A percentile compares a stretch with the other conserved stretches of the same genome.
Evolutionary conservation across 1,140 invertebrate species (phyloP).

Genomic region (Caenorhabditis latens): DNA sequence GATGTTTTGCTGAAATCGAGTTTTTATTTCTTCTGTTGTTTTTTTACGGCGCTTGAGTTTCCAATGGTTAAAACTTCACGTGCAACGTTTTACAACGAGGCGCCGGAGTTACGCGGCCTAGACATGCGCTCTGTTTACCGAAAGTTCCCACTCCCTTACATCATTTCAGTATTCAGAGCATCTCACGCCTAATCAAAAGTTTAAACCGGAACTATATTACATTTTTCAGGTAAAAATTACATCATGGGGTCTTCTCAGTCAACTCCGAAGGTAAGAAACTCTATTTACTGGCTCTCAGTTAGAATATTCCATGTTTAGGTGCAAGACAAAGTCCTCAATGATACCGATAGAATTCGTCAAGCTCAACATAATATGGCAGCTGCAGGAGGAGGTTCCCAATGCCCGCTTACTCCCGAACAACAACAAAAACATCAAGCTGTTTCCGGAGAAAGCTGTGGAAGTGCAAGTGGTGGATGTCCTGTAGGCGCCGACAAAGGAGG

Average conservation of each 20-base stretch:
- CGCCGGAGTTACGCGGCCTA: conserved; percentile 22
- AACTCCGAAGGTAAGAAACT: neutral
- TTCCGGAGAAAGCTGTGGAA: conserved; percentile 20
- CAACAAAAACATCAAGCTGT: conserved; percentile 12
- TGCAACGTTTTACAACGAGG: neutral
- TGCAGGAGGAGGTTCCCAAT: conserved; percentile 18
- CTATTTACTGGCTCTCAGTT: neutral
- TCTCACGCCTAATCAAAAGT: neutral
- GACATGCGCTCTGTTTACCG: neutral
- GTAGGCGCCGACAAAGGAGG: conserved; percentile 57
- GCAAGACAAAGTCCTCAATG: neutral
- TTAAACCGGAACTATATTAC: neutral
- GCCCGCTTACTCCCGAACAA: conserved; percentile 21
- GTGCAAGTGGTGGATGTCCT: conserved; percentile 59
- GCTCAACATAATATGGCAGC: conserved; percentile 36
- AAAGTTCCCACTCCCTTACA: neutral
- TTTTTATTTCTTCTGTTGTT: too few species aligned
- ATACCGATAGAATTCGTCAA: conserved; percentile 18
- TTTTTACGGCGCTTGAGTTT: too few species aligned
- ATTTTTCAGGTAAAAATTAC: conserved; percentile 44
- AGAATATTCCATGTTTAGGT: neutral
- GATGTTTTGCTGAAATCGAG: too few species aligned
- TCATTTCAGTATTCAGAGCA: conserved; percentile 11
- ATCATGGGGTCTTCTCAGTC: conserved; percentile 48
- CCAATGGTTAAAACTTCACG: too few species aligned